Percentiles rank a stretch among this genome's conserved stretches.
phyloP scores from a whole-genome alignment of 2,888 invertebrate species.

The Tachystola acroxantha region DNA sequence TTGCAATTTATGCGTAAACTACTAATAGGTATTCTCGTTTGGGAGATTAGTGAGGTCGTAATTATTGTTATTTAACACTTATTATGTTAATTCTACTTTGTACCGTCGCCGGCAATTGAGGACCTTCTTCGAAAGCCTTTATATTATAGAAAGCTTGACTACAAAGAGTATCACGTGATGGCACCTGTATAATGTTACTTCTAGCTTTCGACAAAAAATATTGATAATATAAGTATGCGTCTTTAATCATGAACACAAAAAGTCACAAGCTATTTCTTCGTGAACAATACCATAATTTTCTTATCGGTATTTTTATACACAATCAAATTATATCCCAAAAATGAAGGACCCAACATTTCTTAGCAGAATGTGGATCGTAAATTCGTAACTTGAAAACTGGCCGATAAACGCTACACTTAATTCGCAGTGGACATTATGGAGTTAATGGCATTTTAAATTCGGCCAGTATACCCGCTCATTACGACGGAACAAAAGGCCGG shows the following conservation, averaged over 20 bases:
- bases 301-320: no score
- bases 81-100: constrained; percentile 1
- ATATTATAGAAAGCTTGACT: no score
- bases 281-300: no score
- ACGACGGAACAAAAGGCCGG: constrained; percentile 60
- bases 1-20: constrained; percentile 35
- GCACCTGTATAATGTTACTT: no score
- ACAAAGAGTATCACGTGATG: no score
- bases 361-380: not conserved
- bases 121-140: not conserved
- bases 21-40: constrained; percentile 8
- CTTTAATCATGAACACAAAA: no score
- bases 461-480: constrained; percentile 49
- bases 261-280: no score
- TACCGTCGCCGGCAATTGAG: not conserved
- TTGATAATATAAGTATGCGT: no score
- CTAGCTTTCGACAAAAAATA: no score
- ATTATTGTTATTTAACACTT: constrained; percentile 2
- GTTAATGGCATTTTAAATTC: constrained; percentile 60
- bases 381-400: constrained; percentile 6
- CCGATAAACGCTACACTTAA: constrained; percentile 19
- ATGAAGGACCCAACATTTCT: not conserved
- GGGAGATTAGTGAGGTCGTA: constrained; percentile 2
- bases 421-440: constrained; percentile 32
- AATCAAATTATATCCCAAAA: not conserved